Percentiles rank a stretch among this genome's conserved stretches.
Evolutionary conservation across 2,888 invertebrate genomes (phyloP).

Genomic region (Parapristionchus giblindavisi): DNA sequence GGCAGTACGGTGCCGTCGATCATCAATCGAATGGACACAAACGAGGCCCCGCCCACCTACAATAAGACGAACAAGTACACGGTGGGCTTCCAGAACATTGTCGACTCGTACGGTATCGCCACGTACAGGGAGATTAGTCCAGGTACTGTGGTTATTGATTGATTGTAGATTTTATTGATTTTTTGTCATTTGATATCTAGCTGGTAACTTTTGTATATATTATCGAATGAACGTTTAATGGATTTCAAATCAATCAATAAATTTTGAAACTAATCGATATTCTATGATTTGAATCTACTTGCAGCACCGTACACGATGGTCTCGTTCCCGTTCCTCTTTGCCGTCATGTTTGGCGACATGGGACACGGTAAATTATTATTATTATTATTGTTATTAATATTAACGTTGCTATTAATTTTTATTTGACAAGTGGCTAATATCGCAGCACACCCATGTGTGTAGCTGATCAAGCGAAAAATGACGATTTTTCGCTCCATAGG

Average conservation of each 20-base stretch:
- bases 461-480: neutral
- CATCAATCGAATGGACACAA: constrained; percentile 91
- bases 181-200: neutral
- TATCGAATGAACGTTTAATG: neutral
- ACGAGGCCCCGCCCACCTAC: constrained; percentile 89
- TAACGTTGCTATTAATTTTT: neutral
- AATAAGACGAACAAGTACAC: constrained; percentile 97
- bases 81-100: constrained; percentile 88
- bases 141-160: constrained; percentile 71
- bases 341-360: constrained; percentile 98
- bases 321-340: constrained; percentile 96
- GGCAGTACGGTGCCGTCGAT: constrained; percentile 96
- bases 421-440: neutral
- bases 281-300: constrained; percentile 40
- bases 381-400: neutral
- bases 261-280: no score
- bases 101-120: constrained; percentile 96
- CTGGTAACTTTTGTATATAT: neutral
- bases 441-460: neutral
- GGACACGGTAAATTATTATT: constrained; percentile 78
- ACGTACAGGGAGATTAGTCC: constrained; percentile 97
- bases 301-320: constrained; percentile 92
- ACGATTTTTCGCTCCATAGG: neutral
- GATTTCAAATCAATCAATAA: no score
- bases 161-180: neutral